Evolutionary conservation across 2,113 vertebrate genomes (phyloP), one percentile per base, ranked within the genome.

Genomic region (Petroica traversi): DNA sequence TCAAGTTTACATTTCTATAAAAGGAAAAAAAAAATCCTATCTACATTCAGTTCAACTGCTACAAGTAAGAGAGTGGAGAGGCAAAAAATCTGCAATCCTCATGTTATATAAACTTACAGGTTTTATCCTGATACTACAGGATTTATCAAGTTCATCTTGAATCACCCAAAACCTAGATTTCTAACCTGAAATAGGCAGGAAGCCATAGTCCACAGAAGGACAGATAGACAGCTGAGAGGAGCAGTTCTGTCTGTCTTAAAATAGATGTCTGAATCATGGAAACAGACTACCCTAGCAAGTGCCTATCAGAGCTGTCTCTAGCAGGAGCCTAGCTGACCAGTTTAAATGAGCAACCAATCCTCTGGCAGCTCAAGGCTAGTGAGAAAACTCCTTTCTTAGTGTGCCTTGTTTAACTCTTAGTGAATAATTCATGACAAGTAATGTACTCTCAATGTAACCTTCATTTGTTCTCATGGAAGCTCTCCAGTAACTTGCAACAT

Each of bases 361-460:
- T 81, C 29, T 2, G 2, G 54, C 24, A 72, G 25, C 40, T 92
- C 26, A 52, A 43, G 43, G 48, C 84, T 82, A 41, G 43, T n/a
- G 62, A 88, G 36, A 96, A 93, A 82, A 85, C 28, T 49, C 38
- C 38, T 71, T 75, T 79, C 48, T 52, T 82, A 19, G 13, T 81
- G 40, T 84, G 40, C 25, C 19, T 55, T 77, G 23, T 91, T 92
- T 87, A 95, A 58, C 22, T 62, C 25, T 71, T 36, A 57, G 45
- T 92, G 76, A 95, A 95, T 95, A 93, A 93, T 95, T 96, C 43
- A 95, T 88, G 55, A 41, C 54, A 66, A 89, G 77, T 73, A 92
- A 92, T 66, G 41, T 54, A 82, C 59, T 80, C 92, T 77, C 54
- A 76, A 41, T 88, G 89, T 92, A 92, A 93, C 85, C 91, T 94